phyloP scores from a whole-genome alignment of 2,113 vertebrate species.

The Cyanoramphus novaezelandiae region DNA sequence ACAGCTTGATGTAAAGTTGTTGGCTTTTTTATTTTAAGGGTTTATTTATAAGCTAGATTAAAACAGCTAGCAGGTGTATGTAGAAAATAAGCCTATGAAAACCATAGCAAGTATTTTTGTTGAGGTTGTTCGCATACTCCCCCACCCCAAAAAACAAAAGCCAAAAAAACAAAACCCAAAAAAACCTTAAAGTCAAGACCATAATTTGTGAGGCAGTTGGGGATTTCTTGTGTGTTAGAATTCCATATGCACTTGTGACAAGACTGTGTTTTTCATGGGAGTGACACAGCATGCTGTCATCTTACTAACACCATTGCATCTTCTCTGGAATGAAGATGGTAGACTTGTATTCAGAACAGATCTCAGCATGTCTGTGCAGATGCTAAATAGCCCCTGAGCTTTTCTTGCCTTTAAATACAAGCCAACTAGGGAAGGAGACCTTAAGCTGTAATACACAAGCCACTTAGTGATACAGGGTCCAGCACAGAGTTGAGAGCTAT shows the following conservation, averaged over 20 bases:
- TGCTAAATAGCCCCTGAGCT: not conserved
- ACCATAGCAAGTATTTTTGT: not conserved
- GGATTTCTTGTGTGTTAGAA: not conserved
- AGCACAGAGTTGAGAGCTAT: not conserved
- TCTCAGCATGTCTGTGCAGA: not conserved
- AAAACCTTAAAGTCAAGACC: not conserved
- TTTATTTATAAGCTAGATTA: not conserved
- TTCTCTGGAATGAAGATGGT: not conserved
- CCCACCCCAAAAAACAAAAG: not conserved
- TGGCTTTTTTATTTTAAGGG: not conserved
- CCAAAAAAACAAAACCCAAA: too few species aligned
- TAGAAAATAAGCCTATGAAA: not conserved
- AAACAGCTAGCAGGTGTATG: not conserved
- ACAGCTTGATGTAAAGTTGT: not conserved
- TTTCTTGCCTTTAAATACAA: not conserved
- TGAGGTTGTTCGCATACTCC: not conserved
- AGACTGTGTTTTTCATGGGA: not conserved
- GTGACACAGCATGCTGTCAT: not conserved
- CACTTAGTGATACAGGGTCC: not conserved
- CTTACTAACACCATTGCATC: fast-evolving
- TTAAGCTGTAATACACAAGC: not conserved
- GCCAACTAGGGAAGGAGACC: not conserved
- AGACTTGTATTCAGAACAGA: not conserved
- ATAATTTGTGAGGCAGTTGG: not conserved
- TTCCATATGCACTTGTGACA: not conserved